Percentiles rank a stretch among this genome's conserved stretches.
phyloP scores from a whole-genome alignment of 2,113 vertebrate genomes.

The Cyphomyrus discorhynchus region DNA sequence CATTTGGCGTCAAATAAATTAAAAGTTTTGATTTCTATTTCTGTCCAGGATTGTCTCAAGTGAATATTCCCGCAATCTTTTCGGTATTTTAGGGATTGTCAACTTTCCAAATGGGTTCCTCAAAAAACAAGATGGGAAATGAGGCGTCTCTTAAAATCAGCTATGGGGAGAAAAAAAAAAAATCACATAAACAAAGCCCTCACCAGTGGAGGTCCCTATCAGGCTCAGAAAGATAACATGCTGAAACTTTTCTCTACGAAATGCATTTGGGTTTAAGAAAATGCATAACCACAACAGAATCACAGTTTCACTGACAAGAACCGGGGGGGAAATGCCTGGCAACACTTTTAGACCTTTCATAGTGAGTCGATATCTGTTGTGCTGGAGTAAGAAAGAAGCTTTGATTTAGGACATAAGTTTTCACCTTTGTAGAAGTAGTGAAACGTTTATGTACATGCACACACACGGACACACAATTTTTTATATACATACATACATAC shows the following conservation, averaged over 20 bases:
- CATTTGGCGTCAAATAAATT: not conserved
- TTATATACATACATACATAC: no score
- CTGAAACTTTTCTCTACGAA: not conserved
- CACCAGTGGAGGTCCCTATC: not conserved
- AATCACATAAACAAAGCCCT: not conserved
- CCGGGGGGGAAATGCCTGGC: not conserved
- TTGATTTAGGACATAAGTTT: not conserved
- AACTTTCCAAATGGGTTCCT: conserved; percentile 2
- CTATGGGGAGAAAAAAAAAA: not conserved
- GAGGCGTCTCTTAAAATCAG: not conserved
- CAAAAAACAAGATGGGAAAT: not conserved
- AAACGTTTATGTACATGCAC: not conserved
- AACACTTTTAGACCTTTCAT: not conserved
- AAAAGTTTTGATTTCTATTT: not conserved
- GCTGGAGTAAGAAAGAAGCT: not conserved
- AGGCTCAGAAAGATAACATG: not conserved
- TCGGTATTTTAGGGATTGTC: conserved; percentile 13
- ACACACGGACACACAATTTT: not conserved
- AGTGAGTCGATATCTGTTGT: not conserved
- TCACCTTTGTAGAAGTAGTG: not conserved
- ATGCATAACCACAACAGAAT: not conserved
- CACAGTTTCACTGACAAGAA: not conserved
- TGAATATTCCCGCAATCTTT: not conserved
- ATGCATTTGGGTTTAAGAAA: not conserved
- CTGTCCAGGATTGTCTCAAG: not conserved